Base-by-base conservation (phyloP, 1,140 invertebrate genomes). In the Lethocerus indicus region DNA sequence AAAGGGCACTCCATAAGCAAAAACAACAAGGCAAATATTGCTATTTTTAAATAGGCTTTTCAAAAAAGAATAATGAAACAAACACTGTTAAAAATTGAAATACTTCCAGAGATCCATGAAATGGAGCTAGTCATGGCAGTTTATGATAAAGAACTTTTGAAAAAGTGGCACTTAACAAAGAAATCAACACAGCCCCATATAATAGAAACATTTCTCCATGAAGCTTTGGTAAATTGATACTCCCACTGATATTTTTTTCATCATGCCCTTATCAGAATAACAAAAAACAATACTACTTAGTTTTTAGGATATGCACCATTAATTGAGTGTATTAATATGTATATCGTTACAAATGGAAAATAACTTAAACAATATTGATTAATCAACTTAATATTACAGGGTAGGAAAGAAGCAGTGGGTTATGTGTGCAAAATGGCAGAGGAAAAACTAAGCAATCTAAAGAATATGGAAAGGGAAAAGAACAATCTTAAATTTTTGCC, bases 131-230 rank as follows among this genome's bases (percentile, higher is more conserved):
- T 61, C 14, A 47, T 64, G 7, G 54, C 58, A 12, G 45, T 53
- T 3, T 57, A 63, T 24, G 65, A 66, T 36, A 63, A 61, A 45
- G 49, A 56, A 6, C 53, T 65, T 47, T 60, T 58, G 27, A 52
- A 44, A 32, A 50, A 54, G 35, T 65, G 64, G 64, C 56, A 62
- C 47, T 55, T 32, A 9, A 45, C 56, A 0, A 61, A 61, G 48
- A 53, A 52, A 24, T 58, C 56, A 2, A 44, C n/a, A 14, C 29
- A 25, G 9, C 42, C 42, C 16, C 23, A 44, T 28, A 14, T 48
- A 27, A n/a, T 63, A 1, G 57, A 63, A 39, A 55, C 41, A 36
- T 56, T 63, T 21, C 40, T 62, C 25, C 56, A 57, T 14, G 60
- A 63, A 24, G 55, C 60, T 44, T 57, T 61, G 53, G 63, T 64